Conservation (phyloP, 2,888 invertebrate genomes). For the Aspidiotus rigidus region DNA sequence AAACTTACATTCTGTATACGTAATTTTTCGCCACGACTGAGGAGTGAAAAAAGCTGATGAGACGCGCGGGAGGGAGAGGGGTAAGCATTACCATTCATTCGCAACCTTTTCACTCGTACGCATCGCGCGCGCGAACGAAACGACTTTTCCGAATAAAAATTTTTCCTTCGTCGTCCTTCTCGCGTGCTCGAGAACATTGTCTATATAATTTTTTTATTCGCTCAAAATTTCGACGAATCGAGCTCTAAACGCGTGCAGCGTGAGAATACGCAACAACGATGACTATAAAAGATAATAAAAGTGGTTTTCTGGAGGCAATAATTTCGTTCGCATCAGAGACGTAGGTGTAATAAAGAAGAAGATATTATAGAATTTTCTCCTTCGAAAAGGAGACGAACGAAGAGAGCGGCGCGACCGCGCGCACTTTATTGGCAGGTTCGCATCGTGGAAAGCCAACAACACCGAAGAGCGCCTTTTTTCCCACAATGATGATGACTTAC, state of each 20-base stretch:
- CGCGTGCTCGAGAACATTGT: slow-evolving; percentile 7
- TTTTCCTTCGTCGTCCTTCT: not conserved
- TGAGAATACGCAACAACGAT: slow-evolving; percentile 17
- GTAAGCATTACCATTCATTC: slow-evolving; percentile 9
- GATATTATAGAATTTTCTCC: slow-evolving; percentile 19
- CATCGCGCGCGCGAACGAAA: not conserved
- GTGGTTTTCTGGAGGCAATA: slow-evolving; percentile 28
- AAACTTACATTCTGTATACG: too few relatives aligned
- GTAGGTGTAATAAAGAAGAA: slow-evolving; percentile 32
- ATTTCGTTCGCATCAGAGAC: slow-evolving; percentile 26
- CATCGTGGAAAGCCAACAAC: slow-evolving; percentile 3
- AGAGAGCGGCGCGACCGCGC: slow-evolving; percentile 13
- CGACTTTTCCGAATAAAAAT: not conserved
- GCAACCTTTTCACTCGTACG: slow-evolving; percentile 2
- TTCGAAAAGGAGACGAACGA: not conserved
- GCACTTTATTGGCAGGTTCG: slow-evolving; percentile 25
- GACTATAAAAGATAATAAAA: slow-evolving; percentile 33
- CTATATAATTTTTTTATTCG: slow-evolving; percentile 28
- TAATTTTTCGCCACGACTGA: too few relatives aligned
- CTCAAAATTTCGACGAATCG: slow-evolving; percentile 25
- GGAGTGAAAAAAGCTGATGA: too few relatives aligned
- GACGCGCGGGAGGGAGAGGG: slow-evolving; percentile 5
- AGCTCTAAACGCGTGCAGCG: slow-evolving; percentile 25
- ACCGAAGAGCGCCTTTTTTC: slow-evolving; percentile 4
- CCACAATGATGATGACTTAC: too few relatives aligned